These are phyloP conservation scores for Leucophenga varia DNA, from an alignment of 1,140 invertebrate species.

Conservation along the genomic window DNA sequence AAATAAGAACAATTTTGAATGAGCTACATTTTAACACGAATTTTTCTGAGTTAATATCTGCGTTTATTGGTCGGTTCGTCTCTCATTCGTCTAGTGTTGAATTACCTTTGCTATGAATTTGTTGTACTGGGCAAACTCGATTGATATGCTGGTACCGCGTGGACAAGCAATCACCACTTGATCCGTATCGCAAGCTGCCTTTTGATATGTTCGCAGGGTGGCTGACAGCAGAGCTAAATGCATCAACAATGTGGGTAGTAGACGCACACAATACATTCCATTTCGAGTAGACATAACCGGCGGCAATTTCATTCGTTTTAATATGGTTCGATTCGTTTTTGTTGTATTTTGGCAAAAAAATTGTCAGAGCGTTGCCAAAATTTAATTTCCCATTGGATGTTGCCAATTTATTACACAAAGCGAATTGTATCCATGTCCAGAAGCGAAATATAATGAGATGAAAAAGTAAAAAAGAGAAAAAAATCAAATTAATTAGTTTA, in stretches of 20 bases:
- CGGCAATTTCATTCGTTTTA: not conserved
- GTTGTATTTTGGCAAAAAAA: too few relatives aligned
- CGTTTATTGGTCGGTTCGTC: not conserved
- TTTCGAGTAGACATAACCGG: too few relatives aligned
- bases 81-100: too few relatives aligned
- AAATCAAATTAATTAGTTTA: not conserved
- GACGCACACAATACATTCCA: too few relatives aligned
- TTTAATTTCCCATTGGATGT: too few relatives aligned
- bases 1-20: too few relatives aligned
- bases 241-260: too few relatives aligned
- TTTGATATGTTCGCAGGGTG: slow-evolving; percentile 84
- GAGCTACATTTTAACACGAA: too few relatives aligned
- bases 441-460: too few relatives aligned
- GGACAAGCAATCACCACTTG: slow-evolving; percentile 81
- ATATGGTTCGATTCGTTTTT: slow-evolving; percentile 2
- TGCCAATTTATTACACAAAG: too few relatives aligned
- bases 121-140: slow-evolving; percentile 69
- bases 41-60: not conserved
- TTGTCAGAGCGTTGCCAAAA: too few relatives aligned
- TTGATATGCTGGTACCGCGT: slow-evolving; percentile 80
- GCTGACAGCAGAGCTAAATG: slow-evolving; percentile 86
- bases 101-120: slow-evolving; percentile 49
- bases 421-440: too few relatives aligned
- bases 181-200: slow-evolving; percentile 84
- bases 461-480: not conserved